Conservation (phyloP, 2,888 invertebrate genomes). For the Tetheella fluctuosa region DNA sequence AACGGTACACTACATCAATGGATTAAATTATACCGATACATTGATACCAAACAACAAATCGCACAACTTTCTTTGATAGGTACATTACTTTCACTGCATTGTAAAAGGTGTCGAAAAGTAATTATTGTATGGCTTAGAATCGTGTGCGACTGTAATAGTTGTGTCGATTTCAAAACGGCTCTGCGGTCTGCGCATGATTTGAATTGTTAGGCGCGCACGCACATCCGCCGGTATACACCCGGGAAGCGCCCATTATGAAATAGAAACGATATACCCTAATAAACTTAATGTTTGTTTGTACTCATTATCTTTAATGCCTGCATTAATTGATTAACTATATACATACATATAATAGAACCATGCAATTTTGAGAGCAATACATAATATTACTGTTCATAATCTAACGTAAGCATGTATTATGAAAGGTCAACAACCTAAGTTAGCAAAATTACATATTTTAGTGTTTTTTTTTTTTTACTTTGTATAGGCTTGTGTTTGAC, state of each 20-base stretch:
- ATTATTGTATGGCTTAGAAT: conserved; percentile 41
- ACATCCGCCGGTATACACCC: conserved; percentile 53
- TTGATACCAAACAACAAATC: conserved; percentile 34
- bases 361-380: no score
- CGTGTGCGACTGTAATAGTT: conserved; percentile 19
- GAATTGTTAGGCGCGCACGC: conserved; percentile 59
- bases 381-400: no score
- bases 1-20: conserved; percentile 61
- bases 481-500: no score
- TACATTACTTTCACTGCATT: conserved; percentile 58
- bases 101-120: conserved; percentile 35
- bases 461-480: no score
- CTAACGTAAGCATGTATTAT: no score
- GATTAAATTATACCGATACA: conserved; percentile 58
- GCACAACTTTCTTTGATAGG: conserved; percentile 68
- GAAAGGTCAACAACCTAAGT: no score
- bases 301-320: no score
- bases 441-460: no score
- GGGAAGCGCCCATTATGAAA: conserved; percentile 55
- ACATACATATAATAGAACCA: no score
- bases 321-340: no score
- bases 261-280: conserved; percentile 28
- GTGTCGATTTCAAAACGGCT: conserved; percentile 39
- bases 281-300: not conserved
- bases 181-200: conserved; percentile 48